phyloP scores from a whole-genome alignment of 2,888 invertebrate species.

The Macropis europaea region DNA sequence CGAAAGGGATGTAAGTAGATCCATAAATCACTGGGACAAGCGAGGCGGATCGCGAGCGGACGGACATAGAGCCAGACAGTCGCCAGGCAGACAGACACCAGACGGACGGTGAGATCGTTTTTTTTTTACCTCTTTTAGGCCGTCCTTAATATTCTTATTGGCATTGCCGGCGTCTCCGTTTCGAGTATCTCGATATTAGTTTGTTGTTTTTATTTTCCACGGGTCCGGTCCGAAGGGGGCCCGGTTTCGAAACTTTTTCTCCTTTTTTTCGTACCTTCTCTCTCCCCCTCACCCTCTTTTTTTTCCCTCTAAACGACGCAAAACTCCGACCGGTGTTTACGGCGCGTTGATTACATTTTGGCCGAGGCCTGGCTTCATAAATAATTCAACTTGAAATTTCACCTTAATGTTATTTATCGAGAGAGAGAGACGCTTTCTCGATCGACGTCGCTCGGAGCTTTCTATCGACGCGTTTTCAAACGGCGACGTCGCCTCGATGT shows the following conservation, averaged over 20 bases:
- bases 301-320: constrained; percentile 10
- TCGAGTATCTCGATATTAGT: constrained; percentile 11
- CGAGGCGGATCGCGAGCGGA: constrained; percentile 7
- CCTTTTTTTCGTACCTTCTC: constrained; percentile 28
- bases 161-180: constrained; percentile 33
- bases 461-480: neutral
- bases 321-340: constrained; percentile 19
- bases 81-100: constrained; percentile 69
- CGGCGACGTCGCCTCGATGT: constrained; percentile 16
- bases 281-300: too few relatives aligned
- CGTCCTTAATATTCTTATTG: constrained; percentile 55
- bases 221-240: neutral
- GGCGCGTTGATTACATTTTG: constrained; percentile 19
- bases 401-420: neutral
- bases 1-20: constrained; percentile 22
- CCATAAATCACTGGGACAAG: constrained; percentile 33
- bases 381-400: constrained; percentile 26
- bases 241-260: constrained; percentile 51
- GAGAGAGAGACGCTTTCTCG: neutral
- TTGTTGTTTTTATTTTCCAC: constrained; percentile 25
- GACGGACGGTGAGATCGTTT: constrained; percentile 51
- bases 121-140: constrained; percentile 51
- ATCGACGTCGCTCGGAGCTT: too few relatives aligned
- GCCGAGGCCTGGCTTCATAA: constrained; percentile 11
- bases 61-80: constrained; percentile 60